Percentiles rank a stretch among this genome's conserved stretches.
These are phyloP conservation scores for Papilio machaon DNA, from an alignment of 1,140 invertebrate genomes.

Conservation along the genomic window DNA sequence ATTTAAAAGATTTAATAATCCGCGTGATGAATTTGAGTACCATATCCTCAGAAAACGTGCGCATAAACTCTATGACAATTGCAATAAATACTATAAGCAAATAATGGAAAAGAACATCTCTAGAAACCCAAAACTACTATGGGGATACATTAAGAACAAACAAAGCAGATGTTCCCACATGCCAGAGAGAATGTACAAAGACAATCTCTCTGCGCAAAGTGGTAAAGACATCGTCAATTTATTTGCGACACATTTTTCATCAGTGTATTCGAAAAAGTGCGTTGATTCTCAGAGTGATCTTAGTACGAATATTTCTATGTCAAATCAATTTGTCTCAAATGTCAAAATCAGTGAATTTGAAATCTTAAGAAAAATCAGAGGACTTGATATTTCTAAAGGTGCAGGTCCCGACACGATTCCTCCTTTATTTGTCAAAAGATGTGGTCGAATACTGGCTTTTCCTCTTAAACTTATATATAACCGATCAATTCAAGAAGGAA, in stretches of 20 bases:
- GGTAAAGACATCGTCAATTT: constrained; percentile 29
- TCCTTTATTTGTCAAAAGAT: background rate
- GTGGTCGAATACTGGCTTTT: background rate
- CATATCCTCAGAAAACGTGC: background rate
- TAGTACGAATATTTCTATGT: too few species aligned
- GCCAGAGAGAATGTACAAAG: background rate
- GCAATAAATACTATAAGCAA: background rate
- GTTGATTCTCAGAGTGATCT: constrained; percentile 17
- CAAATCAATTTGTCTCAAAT: background rate
- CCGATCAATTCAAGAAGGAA: background rate
- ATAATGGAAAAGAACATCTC: background rate
- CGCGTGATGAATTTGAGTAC: background rate
- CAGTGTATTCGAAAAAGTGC: constrained; percentile 21
- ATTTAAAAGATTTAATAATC: constrained; percentile 1
- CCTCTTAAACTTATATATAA: constrained; percentile 2
- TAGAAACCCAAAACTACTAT: background rate
- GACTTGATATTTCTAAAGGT: background rate
- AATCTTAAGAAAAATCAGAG: background rate
- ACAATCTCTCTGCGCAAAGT: background rate
- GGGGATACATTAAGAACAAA: constrained; percentile 2
- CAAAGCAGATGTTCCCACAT: constrained; percentile 1
- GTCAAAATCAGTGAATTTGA: background rate
- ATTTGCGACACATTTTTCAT: constrained; percentile 33
- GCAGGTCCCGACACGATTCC: background rate
- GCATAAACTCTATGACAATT: background rate